Conservation (phyloP, 2,888 invertebrate species). For the Mythimna impura region DNA sequence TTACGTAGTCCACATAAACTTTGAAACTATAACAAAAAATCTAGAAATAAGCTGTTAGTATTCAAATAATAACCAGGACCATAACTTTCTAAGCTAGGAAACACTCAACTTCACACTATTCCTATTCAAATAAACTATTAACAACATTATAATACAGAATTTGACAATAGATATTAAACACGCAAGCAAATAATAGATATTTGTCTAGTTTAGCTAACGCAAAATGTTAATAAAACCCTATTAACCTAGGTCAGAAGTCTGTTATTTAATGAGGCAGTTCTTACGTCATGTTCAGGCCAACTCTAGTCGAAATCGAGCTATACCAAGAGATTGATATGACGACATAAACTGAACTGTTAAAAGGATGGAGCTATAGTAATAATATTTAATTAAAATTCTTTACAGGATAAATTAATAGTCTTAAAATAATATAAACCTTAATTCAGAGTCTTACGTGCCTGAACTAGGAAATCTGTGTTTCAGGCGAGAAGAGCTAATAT, state of each 20-base stretch:
- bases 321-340: no score
- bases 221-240: conserved; percentile 7
- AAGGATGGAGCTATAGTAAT: no score
- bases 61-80: background rate
- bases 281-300: conserved; percentile 3
- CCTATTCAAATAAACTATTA: background rate
- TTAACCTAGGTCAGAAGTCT: conserved; percentile 16
- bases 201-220: background rate
- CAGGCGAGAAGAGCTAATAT: no score
- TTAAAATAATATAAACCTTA: no score
- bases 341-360: no score
- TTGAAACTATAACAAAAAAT: no score
- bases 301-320: background rate
- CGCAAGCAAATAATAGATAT: conserved; percentile 13
- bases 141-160: background rate
- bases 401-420: no score
- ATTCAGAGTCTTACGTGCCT: no score
- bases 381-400: no score
- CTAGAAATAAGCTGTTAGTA: background rate
- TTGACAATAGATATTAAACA: conserved; percentile 30
- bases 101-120: background rate
- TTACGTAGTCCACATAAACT: no score
- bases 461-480: no score
- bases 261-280: background rate
- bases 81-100: background rate